These are phyloP conservation scores for Drosophila pachea DNA, from an alignment of 1,140 invertebrate genomes.

Conservation along the genomic window DNA sequence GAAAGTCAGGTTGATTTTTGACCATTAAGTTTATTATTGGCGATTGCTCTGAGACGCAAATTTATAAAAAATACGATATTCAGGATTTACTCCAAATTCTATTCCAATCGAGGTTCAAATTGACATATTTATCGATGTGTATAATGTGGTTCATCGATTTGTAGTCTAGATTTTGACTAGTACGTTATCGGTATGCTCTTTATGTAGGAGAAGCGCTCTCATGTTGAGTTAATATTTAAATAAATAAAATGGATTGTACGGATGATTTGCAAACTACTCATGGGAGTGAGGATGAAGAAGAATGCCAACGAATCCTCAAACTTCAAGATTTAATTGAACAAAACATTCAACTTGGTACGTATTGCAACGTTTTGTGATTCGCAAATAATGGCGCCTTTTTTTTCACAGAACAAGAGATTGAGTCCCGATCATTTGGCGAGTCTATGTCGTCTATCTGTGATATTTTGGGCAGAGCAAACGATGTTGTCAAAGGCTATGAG, in stretches of 20 bases:
- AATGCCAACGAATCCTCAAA: conserved; percentile 38
- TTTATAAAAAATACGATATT: too few species aligned
- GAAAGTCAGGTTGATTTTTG: conserved; percentile 21
- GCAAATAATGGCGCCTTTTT: not conserved
- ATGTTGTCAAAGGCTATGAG: conserved; percentile 43
- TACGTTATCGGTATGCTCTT: too few species aligned
- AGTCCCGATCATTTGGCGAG: conserved; percentile 37
- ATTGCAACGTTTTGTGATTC: not conserved
- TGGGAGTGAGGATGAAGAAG: not conserved
- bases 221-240: not conserved
- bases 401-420: conserved; percentile 49
- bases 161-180: too few species aligned
- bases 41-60: too few species aligned
- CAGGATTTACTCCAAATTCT: too few species aligned
- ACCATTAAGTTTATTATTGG: not conserved
- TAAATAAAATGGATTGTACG: conserved; percentile 2
- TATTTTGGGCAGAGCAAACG: conserved; percentile 45
- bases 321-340: conserved; percentile 56
- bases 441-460: conserved; percentile 48
- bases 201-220: not conserved
- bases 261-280: conserved; percentile 14
- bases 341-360: conserved; percentile 59
- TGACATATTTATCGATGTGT: too few species aligned
- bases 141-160: too few species aligned
- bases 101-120: too few species aligned